Evolutionary conservation across 2,888 invertebrate species (phyloP), one percentile per base, ranked within the genome.

Genomic region (Diplolepis rosae): DNA sequence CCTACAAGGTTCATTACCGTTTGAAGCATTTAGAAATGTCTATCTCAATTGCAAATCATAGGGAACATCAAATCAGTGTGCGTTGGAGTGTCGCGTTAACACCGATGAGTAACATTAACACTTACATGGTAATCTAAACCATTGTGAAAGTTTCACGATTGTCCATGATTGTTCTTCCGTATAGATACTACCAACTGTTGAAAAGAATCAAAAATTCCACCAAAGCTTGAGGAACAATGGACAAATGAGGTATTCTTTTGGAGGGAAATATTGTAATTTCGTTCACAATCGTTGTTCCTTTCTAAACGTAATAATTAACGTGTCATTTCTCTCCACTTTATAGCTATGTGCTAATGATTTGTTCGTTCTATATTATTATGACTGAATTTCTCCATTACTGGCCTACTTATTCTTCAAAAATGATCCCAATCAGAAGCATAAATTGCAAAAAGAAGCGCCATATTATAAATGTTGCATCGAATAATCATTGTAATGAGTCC

Each of bases 141-240:
- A 61, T 61, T 61, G 56, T 39, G n/a, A 18, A 61, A 5, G 56
- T 61, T 61, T 61, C 35, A 39, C 56, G 56, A 61, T 61, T 35
- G 56, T 24, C 56, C 22, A 61, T 61, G 35, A 61, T 61, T 61
- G 56, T 61, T 61, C 56, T 35, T 61, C 35, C 32, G 48, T 61
- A 56, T 32, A 13, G 35, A 61, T 22, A 61, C 35, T 35, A 35
- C 56, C 35, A 24, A 24, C 35, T 35, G 56, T 61, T 35, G 35
- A 61, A 39, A 39, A 22, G 22, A 61, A 13, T 35, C 24, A 39
- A 24, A 61, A 39, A 61, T 32, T 61, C 35, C 35, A 61, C 13
- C 6, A 9, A 61, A 6, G 11, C 22, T 6, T n/a, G n/a, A 22
- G 18, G 13, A 13, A 61, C 24, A 61, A 39, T 61, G 32, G 56